Evolutionary conservation across 2,888 invertebrate genomes (phyloP).

Genomic region (Papilio demoleus): DNA sequence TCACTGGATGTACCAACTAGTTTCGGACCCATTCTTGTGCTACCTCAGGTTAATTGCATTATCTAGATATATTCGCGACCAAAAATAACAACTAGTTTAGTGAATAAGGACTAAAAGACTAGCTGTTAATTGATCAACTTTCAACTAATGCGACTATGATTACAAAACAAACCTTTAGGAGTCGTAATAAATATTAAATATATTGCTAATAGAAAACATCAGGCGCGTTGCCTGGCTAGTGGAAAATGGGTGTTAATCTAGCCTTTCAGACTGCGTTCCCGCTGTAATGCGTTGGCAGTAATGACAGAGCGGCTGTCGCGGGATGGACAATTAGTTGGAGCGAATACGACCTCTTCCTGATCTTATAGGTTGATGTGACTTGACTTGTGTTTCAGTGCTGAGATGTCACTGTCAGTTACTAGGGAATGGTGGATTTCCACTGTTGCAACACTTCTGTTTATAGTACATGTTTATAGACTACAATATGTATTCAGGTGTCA

Average conservation of each 20-base stretch:
- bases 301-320: conserved; percentile 41
- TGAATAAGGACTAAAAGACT: too few species aligned
- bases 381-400: neutral
- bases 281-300: conserved; percentile 55
- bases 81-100: too few species aligned
- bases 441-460: too few species aligned
- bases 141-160: too few species aligned
- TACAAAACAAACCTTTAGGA: too few species aligned
- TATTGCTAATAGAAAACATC: neutral
- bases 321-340: conserved; percentile 25
- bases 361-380: neutral
- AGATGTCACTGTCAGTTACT: neutral
- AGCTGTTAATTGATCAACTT: neutral
- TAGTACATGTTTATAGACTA: too few species aligned
- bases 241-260: conserved; percentile 34
- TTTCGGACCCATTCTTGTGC: too few species aligned
- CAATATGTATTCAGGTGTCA: too few species aligned
- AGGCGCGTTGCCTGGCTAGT: neutral
- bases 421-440: neutral
- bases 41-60: too few species aligned
- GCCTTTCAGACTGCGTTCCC: conserved; percentile 55
- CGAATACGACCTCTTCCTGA: conserved; percentile 31
- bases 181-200: too few species aligned
- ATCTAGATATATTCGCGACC: too few species aligned
- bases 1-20: too few species aligned